Conservation (phyloP, 1,140 invertebrate species). For the Drosophila navojoa region DNA sequence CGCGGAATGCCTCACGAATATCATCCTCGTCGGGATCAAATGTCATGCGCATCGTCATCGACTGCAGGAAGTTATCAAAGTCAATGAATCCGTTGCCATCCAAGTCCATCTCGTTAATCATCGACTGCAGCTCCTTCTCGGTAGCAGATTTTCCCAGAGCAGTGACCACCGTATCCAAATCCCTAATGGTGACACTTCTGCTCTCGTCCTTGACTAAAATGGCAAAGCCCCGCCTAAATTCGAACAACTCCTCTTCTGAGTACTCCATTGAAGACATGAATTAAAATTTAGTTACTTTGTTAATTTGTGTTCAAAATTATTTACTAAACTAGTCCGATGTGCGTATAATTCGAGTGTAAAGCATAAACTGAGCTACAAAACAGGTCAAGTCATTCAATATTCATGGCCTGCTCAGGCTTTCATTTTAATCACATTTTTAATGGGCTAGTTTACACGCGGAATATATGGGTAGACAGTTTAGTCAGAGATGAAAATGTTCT, state of each 20-base stretch:
- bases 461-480: no score
- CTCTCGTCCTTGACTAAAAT: neutral
- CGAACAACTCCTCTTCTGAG: neutral
- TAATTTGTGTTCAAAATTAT: no score
- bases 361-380: neutral
- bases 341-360: neutral
- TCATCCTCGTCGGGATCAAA: neutral
- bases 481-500: no score
- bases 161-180: neutral
- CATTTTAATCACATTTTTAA: no score
- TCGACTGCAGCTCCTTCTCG: conserved; percentile 3
- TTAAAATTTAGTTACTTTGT: neutral
- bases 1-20: conserved; percentile 4
- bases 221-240: neutral
- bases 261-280: neutral
- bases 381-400: no score
- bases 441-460: no score
- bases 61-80: neutral
- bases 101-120: conserved; percentile 11
- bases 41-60: neutral
- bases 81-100: conserved; percentile 13
- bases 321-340: no score
- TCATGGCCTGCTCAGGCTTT: neutral
- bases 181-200: neutral
- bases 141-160: neutral